Base-by-base conservation (phyloP, 2,797 vertebrate species). In the Taenioides sp. region DNA sequence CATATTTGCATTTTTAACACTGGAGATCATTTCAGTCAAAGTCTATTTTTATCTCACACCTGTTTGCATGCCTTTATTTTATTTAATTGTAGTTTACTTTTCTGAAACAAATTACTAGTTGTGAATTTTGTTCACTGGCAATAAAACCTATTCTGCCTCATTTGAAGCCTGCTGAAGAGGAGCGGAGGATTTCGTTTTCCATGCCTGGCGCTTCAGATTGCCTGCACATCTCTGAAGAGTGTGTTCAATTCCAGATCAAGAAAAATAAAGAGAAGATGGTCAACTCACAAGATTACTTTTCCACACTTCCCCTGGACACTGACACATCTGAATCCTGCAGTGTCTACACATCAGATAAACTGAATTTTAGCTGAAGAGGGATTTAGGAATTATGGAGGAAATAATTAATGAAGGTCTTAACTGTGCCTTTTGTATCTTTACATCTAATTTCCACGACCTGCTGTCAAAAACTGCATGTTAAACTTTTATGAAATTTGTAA, bases 311-410 rank as follows among this genome's bases (percentile, higher is more conserved):
- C 0, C 80, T 93, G 25, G 89, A 92, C 63, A 75, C 20, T 0
- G 90, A 92, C 67, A 86, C 83, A 0, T 86, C 87, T 43, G 87
- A 87, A 27, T 77, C 83, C 80, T 89, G 87, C 81, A 90, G 82
- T 7, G 80, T 91, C 74, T 94, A 92, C 84, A 92, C 86, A 2
- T 94, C 93, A 0, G 85, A 92, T 25, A 94, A 94, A 79, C 83
- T 93, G 58, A 86, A 89, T 81, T 86, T 90, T 77, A 89, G 68
- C 69, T 91, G 31, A 62, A 62, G 34, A 62, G 60, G 18, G 17
- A 37, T n/a, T 62, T 18, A 84, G 83, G 78, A 61, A 18, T 27
- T 25, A 7, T 22, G 55, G 80, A 79, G 57, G 23, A 18, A 28
- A 59, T 47, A 70, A 40, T 40, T 7, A 43, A 58, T 12, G 17